A percentile compares a stretch with the other conserved stretches of the same genome.
Conservation (phyloP, 2,113 vertebrate genomes). For the Nestor notabilis region DNA sequence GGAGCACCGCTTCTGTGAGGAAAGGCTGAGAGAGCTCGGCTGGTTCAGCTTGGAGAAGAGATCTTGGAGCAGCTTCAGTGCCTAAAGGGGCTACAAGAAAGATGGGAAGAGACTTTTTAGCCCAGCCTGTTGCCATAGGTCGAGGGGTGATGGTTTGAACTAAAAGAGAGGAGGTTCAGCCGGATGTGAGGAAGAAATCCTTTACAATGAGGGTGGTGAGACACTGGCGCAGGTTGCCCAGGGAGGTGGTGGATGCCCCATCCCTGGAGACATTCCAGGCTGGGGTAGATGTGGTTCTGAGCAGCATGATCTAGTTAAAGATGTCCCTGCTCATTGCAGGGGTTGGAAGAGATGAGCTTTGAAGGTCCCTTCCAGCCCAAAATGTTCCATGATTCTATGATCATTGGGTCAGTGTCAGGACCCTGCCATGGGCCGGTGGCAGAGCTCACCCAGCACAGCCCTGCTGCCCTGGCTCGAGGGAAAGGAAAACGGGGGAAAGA, state of each 20-base stretch:
- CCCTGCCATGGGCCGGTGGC: not conserved
- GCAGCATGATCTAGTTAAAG: not conserved
- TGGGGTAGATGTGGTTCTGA: not conserved
- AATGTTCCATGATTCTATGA: not conserved
- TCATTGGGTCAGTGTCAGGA: not conserved
- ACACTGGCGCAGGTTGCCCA: not conserved
- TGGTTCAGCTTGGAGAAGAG: not conserved
- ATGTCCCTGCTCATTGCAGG: not conserved
- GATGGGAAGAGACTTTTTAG: not conserved
- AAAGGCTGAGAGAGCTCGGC: not conserved
- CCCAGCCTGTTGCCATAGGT: not conserved
- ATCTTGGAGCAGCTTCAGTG: not conserved
- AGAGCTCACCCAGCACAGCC: not conserved
- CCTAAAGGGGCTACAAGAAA: not conserved
- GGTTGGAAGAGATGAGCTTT: not conserved
- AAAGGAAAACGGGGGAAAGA: not conserved
- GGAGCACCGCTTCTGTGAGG: not conserved
- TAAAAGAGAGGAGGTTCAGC: not conserved
- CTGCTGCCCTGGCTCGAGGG: not conserved
- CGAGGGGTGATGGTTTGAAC: not conserved
- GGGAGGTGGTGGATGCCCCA: not conserved
- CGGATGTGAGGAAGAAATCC: not conserved
- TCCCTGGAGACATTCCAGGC: not conserved
- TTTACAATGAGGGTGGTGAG: not conserved
- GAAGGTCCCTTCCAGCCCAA: not conserved